Conservation (phyloP, 2,113 vertebrate species). For the Paramisgurnus dabryanus region DNA sequence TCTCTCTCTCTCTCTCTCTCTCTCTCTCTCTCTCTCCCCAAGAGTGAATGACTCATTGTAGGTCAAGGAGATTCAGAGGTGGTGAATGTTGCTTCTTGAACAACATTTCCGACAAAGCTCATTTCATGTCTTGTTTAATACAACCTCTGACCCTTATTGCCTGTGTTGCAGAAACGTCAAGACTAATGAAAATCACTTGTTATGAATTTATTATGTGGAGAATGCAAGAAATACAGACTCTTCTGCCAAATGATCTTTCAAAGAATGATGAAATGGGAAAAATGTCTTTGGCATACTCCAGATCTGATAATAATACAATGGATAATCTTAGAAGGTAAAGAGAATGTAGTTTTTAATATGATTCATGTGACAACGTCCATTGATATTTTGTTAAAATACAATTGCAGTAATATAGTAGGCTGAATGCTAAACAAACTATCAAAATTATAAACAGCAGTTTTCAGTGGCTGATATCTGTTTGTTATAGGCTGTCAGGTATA, state of each 20-base stretch:
- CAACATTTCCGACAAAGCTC: background rate
- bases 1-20: slow-evolving; percentile 29
- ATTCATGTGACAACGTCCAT: background rate
- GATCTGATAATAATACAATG: background rate
- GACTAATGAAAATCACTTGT: background rate
- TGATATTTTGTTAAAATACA: background rate
- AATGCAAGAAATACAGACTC: background rate
- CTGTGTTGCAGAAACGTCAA: background rate
- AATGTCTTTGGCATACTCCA: background rate
- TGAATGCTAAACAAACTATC: too few species aligned
- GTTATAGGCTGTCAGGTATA: too few species aligned
- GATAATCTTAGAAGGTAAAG: background rate
- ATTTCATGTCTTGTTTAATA: slow-evolving; percentile 6
- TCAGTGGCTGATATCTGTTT: too few species aligned
- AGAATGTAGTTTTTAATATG: background rate
- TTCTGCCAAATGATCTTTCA: background rate
- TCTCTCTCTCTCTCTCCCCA: slow-evolving; percentile 37
- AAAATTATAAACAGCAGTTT: too few species aligned
- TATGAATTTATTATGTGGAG: background rate
- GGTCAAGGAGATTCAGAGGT: slow-evolving; percentile 42
- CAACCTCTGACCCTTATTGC: background rate
- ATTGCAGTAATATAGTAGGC: too few species aligned
- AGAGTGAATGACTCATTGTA: slow-evolving; percentile 35
- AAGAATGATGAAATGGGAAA: background rate
- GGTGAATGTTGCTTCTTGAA: slow-evolving; percentile 5